Percentiles rank a stretch among this genome's conserved stretches.
Conservation (phyloP, 2,888 invertebrate species). For the Brachypalpus laphriformis region DNA sequence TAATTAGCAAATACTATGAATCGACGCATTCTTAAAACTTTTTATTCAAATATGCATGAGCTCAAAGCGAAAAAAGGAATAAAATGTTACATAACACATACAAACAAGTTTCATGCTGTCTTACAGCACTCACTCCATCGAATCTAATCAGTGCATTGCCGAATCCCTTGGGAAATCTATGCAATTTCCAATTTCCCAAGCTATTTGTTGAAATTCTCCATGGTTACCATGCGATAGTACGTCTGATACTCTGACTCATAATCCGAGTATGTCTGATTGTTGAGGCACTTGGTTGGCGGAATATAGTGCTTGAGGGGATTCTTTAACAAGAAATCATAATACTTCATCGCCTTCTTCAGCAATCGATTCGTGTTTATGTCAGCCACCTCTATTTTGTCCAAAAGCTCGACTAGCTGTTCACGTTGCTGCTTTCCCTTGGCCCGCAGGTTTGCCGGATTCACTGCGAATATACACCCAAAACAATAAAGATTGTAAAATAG, state of each 20-base stretch:
- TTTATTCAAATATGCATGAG: not conserved
- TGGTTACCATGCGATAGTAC: constrained; percentile 83
- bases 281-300: constrained; percentile 77
- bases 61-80: not conserved
- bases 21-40: not conserved
- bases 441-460: constrained; percentile 78
- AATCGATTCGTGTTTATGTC: constrained; percentile 77
- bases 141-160: not conserved
- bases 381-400: constrained; percentile 79
- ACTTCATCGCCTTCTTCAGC: constrained; percentile 77
- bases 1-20: no score
- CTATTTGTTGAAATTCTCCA: constrained; percentile 77
- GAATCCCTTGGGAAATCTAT: not conserved
- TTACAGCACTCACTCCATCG: not conserved
- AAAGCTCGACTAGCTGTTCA: constrained; percentile 79
- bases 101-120: not conserved
- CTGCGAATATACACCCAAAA: constrained; percentile 75
- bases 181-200: not conserved
- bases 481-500: constrained; percentile 41
- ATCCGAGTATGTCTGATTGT: constrained; percentile 79
- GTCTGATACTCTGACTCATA: constrained; percentile 81
- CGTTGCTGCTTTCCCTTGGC: constrained; percentile 77
- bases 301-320: constrained; percentile 80
- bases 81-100: not conserved
- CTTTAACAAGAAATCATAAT: constrained; percentile 78